Percentiles rank a stretch among this genome's conserved stretches.
Evolutionary conservation across 2,113 vertebrate genomes (phyloP).

Genomic region (Jaculus jaculus): DNA sequence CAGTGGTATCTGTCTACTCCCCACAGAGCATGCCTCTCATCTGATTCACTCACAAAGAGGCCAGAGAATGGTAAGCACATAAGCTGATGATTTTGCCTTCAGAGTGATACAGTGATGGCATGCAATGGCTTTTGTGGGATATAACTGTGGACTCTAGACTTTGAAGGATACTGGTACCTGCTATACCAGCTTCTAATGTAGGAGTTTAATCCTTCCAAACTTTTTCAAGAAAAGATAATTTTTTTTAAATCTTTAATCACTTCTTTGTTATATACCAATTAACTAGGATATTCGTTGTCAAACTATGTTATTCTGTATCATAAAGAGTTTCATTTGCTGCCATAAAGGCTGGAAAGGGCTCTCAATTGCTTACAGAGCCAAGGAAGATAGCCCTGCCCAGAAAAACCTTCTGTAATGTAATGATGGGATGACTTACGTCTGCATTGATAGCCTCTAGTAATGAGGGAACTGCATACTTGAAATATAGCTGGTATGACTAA

Average conservation of each 20-base stretch:
- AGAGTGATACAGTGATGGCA: neutral
- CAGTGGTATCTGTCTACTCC: neutral
- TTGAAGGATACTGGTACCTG: neutral
- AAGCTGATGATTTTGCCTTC: neutral
- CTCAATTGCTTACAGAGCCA: neutral
- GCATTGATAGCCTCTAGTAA: neutral
- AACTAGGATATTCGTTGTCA: neutral
- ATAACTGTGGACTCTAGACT: neutral
- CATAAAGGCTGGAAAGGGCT: neutral
- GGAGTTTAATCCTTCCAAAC: neutral
- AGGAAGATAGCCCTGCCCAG: neutral
- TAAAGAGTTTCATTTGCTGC: neutral
- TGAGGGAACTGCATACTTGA: neutral
- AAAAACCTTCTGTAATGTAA: neutral
- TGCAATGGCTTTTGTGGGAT: neutral
- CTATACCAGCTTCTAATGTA: neutral
- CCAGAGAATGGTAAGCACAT: too few species aligned
- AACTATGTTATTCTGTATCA: neutral
- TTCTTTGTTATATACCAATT: neutral
- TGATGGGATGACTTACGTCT: neutral
- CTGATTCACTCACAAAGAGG: neutral
- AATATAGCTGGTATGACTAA: neutral
- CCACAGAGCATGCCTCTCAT: neutral
- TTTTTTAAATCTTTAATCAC: neutral
- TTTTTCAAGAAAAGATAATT: slow-evolving; percentile 1